Conservation (phyloP, 2,888 invertebrate genomes). For the Ceratothoa steindachneri region DNA sequence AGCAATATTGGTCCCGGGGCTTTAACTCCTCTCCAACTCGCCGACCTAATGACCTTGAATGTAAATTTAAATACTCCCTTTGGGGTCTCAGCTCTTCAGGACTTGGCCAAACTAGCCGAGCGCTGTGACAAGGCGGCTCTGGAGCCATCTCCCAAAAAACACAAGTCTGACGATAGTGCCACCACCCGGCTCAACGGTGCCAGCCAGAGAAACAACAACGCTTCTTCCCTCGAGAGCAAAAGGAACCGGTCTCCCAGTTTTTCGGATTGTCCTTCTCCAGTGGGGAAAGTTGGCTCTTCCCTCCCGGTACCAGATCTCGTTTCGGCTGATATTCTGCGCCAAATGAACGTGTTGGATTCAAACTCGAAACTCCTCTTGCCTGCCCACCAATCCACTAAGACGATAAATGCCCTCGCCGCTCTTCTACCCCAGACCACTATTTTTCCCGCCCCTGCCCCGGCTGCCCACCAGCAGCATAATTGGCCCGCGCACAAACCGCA, state of each 20-base stretch:
- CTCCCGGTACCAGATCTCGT: conserved; percentile 44
- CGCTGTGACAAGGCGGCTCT: conserved; percentile 16
- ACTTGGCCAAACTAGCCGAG: conserved; percentile 40
- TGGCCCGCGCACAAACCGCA: conserved; percentile 23
- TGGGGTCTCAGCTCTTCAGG: conserved; percentile 39
- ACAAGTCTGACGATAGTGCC: conserved; percentile 38
- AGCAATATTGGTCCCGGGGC: conserved; percentile 6
- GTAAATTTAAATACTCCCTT: conserved; percentile 28
- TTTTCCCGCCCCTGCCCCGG: conserved; percentile 45
- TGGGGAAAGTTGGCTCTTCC: conserved; percentile 14
- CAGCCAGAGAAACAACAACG: conserved; percentile 26
- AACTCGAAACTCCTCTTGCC: conserved; percentile 40
- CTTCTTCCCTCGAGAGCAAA: conserved; percentile 25
- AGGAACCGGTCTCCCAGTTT: background rate
- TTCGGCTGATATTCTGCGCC: conserved; percentile 39
- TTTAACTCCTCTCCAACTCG: conserved; percentile 7
- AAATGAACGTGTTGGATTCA: conserved; percentile 38
- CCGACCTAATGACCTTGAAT: conserved; percentile 33
- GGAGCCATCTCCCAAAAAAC: conserved; percentile 30
- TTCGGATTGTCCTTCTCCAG: background rate
- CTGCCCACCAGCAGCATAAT: conserved; percentile 41
- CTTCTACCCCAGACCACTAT: conserved; percentile 46
- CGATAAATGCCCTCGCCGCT: conserved; percentile 46
- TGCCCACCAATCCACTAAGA: conserved; percentile 46
- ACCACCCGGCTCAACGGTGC: conserved; percentile 34